These are phyloP conservation scores for Luperina testacea DNA, from an alignment of 2,888 invertebrate genomes.

Conservation along the genomic window DNA sequence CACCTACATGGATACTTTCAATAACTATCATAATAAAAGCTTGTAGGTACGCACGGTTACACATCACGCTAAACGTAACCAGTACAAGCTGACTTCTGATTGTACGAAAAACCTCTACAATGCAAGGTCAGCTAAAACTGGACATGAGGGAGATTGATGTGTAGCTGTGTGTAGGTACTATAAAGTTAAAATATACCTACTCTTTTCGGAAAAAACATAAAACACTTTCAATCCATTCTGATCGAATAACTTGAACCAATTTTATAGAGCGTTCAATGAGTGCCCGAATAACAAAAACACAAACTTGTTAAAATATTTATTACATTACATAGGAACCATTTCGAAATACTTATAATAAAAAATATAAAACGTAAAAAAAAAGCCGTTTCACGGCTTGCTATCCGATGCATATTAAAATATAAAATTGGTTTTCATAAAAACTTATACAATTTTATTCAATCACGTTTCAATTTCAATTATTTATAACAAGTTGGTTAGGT, in stretches of 20 bases:
- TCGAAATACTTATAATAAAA: slow-evolving; percentile 7
- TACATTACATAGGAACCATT: slow-evolving; percentile 28
- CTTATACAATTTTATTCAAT: slow-evolving; percentile 34
- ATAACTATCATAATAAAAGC: background rate
- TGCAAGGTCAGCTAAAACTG: background rate
- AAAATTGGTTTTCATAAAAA: slow-evolving; percentile 56
- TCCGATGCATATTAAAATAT: slow-evolving; percentile 33
- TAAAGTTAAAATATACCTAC: background rate
- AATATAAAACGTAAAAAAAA: slow-evolving; percentile 1
- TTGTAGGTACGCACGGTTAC: too few relatives aligned
- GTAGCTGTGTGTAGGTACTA: background rate
- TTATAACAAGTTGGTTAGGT: slow-evolving; percentile 22
- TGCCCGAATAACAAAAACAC: slow-evolving; percentile 2
- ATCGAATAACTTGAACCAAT: background rate
- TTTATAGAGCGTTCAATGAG: background rate
- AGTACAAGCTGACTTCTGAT: background rate
- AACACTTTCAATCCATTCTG: background rate
- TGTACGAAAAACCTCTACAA: background rate
- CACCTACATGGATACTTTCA: background rate
- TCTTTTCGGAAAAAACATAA: background rate
- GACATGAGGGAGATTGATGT: background rate
- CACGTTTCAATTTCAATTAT: slow-evolving; percentile 40
- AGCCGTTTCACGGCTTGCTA: slow-evolving; percentile 3
- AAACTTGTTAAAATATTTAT: slow-evolving; percentile 37
- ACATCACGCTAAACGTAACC: background rate